These are phyloP conservation scores for Condylura cristata DNA, from an alignment of 2,113 vertebrate species.

Conservation along the genomic window DNA sequence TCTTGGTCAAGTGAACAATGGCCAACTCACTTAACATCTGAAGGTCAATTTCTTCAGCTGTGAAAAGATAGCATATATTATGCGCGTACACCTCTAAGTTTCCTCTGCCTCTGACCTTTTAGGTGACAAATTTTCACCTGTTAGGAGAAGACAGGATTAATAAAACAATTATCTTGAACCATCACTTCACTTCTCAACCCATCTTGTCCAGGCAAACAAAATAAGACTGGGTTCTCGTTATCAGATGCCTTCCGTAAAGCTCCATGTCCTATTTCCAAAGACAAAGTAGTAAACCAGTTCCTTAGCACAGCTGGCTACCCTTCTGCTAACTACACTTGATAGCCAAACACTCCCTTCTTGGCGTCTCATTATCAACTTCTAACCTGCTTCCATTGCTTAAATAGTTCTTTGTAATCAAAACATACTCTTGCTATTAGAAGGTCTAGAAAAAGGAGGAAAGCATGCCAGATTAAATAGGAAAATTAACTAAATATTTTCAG, in stretches of 20 bases:
- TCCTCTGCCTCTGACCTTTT: neutral
- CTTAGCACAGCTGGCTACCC: neutral
- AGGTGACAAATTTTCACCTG: neutral
- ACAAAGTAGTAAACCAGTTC: neutral
- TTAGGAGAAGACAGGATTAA: neutral
- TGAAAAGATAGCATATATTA: neutral
- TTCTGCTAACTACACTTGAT: neutral
- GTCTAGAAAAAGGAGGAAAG: neutral
- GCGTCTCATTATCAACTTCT: neutral
- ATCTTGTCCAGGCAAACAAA: neutral
- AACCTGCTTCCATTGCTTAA: neutral
- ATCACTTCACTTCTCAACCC: neutral
- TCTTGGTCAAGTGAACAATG: neutral
- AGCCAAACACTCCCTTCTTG: neutral
- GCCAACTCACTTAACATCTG: neutral
- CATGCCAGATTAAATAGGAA: neutral
- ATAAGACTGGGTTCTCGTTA: neutral
- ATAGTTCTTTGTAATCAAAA: neutral
- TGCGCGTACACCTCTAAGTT: neutral
- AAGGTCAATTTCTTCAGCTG: neutral
- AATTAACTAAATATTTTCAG: neutral
- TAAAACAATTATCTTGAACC: neutral
- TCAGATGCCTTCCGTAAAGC: neutral
- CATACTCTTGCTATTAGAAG: neutral
- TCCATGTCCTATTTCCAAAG: neutral